A percentile compares a stretch with the other conserved stretches of the same genome.
phyloP scores from a whole-genome alignment of 2,888 invertebrate genomes.

The Aspidiotus destructor region DNA sequence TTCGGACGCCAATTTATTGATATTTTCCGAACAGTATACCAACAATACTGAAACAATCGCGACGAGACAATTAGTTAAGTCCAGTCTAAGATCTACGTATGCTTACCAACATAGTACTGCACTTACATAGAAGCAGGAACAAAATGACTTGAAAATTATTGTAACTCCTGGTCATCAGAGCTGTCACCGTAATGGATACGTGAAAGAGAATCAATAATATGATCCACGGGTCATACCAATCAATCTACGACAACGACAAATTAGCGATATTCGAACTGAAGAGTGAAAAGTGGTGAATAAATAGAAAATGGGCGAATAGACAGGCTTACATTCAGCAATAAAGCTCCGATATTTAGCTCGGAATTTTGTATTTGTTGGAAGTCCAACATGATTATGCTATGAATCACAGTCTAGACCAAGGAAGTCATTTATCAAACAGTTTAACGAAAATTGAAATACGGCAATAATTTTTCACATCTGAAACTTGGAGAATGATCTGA shows the following conservation, averaged over 20 bases:
- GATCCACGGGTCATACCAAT: slow-evolving; percentile 83
- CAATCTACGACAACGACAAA: slow-evolving; percentile 40
- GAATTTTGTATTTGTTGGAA: slow-evolving; percentile 27
- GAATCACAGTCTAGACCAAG: background rate
- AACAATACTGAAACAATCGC: slow-evolving; percentile 59
- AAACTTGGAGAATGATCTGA: background rate
- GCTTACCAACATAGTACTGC: slow-evolving; percentile 19
- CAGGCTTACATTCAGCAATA: slow-evolving; percentile 22
- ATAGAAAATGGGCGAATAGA: background rate
- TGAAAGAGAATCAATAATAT: slow-evolving; percentile 67
- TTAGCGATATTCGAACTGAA: background rate
- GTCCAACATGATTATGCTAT: slow-evolving; percentile 23
- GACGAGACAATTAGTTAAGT: background rate
- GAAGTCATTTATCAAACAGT: background rate
- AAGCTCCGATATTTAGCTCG: slow-evolving; percentile 20
- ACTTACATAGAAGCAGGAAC: slow-evolving; percentile 71
- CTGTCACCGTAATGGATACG: slow-evolving; percentile 63
- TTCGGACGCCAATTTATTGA: slow-evolving; percentile 77
- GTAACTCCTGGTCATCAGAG: slow-evolving; percentile 71
- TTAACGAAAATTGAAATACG: background rate
- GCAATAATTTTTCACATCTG: background rate
- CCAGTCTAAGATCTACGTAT: background rate
- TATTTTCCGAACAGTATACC: slow-evolving; percentile 81
- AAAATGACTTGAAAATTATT: slow-evolving; percentile 76
- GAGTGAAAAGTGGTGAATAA: background rate